Conservation (phyloP, 2,888 invertebrate genomes). For the Diabrotica balteata region DNA sequence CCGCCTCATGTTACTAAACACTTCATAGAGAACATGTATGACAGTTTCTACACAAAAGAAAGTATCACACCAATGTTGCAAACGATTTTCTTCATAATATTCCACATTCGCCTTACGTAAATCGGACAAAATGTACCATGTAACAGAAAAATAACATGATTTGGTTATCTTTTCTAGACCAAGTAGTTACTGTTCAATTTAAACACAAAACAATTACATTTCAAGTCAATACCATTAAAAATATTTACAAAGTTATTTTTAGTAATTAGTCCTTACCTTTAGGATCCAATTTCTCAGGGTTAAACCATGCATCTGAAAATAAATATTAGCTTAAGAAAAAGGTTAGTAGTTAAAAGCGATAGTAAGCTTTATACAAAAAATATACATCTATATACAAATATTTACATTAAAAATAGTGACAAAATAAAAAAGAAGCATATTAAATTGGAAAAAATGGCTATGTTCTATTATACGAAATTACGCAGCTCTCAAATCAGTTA, state of each 20-base stretch:
- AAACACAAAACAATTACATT: background rate
- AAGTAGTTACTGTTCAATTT: background rate
- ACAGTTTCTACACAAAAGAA: no score
- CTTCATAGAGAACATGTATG: no score
- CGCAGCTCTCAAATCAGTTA: background rate
- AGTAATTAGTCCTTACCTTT: conserved; percentile 73
- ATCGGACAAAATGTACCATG: background rate
- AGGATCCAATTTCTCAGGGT: conserved; percentile 89
- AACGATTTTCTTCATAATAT: no score
- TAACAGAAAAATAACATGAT: background rate
- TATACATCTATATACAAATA: background rate
- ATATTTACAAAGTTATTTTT: no score
- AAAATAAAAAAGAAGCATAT: background rate
- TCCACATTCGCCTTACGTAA: no score
- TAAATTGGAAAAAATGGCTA: no score
- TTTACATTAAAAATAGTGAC: background rate
- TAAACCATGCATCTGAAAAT: conserved; percentile 93
- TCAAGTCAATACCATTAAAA: no score
- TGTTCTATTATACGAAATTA: background rate
- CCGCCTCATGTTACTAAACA: no score
- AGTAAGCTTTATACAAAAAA: background rate
- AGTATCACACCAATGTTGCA: no score
- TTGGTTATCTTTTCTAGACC: no score
- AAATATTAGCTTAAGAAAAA: conserved; percentile 35
- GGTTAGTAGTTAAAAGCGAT: conserved; percentile 11